Conservation (phyloP, 2,797 vertebrate genomes). For the Gadopsis marmoratus region DNA sequence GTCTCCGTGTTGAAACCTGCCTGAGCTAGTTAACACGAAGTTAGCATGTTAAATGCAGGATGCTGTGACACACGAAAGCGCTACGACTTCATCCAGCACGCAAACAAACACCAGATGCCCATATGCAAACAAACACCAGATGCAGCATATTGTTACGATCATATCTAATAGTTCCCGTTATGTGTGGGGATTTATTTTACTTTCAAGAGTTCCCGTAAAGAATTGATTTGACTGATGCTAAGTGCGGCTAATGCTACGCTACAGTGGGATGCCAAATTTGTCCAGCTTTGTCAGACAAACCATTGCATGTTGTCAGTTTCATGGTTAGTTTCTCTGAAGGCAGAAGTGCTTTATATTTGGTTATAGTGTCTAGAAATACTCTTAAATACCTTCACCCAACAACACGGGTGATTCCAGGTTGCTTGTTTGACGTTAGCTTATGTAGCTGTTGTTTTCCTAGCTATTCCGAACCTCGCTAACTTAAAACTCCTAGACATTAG, state of each 20-base stretch:
- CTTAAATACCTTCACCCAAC: not conserved
- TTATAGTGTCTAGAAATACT: not conserved
- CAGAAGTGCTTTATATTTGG: not conserved
- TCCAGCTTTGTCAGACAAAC: not conserved
- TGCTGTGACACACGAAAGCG: not conserved
- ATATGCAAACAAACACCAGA: too few species aligned
- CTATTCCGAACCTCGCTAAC: not conserved
- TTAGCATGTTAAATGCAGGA: not conserved
- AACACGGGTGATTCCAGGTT: not conserved
- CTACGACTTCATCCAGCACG: not conserved
- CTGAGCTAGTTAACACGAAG: not conserved
- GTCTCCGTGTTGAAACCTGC: too few species aligned
- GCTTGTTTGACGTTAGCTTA: conserved; percentile 30
- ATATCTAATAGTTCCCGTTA: not conserved
- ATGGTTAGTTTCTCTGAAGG: not conserved
- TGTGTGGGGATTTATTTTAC: not conserved
- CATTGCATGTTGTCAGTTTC: not conserved
- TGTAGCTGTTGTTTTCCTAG: conserved; percentile 23
- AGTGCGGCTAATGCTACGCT: conserved; percentile 29
- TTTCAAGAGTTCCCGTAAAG: not conserved
- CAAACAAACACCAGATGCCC: not conserved
- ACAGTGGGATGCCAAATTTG: not conserved
- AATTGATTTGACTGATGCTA: conserved; percentile 6
- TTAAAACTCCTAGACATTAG: not conserved
- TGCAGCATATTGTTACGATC: not conserved